A percentile compares a stretch with the other conserved stretches of the same genome.
Conservation (phyloP, 64 coral and sea anemone genomes). For the Pocillopora damicornis region DNA sequence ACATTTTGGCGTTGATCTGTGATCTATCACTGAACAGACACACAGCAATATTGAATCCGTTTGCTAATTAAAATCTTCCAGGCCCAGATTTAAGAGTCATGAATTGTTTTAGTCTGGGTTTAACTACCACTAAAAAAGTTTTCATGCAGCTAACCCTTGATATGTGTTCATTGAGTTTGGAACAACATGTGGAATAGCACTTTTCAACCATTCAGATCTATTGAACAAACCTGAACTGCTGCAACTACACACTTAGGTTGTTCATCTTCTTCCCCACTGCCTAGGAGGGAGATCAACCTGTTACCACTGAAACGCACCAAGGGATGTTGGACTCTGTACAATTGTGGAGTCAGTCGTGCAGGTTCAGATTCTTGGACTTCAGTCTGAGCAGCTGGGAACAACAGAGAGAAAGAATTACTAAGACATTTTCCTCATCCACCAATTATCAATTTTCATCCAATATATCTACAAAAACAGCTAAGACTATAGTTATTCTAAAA, state of each 20-base stretch:
- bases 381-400: neutral
- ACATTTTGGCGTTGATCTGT: too few relatives aligned
- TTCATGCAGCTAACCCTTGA: too few relatives aligned
- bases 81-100: too few relatives aligned
- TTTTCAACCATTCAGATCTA: neutral
- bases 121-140: too few relatives aligned
- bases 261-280: neutral
- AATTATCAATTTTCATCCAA: neutral
- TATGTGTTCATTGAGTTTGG: too few relatives aligned
- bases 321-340: conserved; percentile 20
- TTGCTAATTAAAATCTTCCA: too few relatives aligned
- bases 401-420: neutral
- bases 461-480: too few relatives aligned
- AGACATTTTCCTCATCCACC: neutral
- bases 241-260: conserved; percentile 15
- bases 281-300: conserved; percentile 7
- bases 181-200: neutral
- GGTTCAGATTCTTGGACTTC: neutral
- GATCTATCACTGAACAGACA: too few relatives aligned
- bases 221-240: conserved; percentile 5
- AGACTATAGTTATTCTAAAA: too few relatives aligned
- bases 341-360: neutral
- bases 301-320: conserved; percentile 11
- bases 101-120: too few relatives aligned
- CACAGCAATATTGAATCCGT: too few relatives aligned